These are phyloP conservation scores for Epinotia brunnichana DNA, from an alignment of 2,888 invertebrate genomes.

Conservation along the genomic window DNA sequence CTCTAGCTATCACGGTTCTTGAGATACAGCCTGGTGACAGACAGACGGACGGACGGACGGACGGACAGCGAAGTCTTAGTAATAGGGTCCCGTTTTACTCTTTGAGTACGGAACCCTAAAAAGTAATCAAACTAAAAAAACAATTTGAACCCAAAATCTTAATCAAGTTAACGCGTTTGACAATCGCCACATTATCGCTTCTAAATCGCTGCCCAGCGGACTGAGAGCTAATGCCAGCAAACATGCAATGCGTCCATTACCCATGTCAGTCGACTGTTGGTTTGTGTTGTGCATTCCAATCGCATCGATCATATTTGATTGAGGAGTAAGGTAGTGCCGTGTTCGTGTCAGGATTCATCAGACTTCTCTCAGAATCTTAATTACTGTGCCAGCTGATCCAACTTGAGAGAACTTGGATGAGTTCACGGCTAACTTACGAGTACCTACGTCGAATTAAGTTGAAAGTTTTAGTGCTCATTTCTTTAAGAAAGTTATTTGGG, in stretches of 20 bases:
- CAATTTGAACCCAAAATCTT: constrained; percentile 15
- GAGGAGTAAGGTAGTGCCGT: constrained; percentile 21
- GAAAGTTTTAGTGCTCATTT: neutral
- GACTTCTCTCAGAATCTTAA: constrained; percentile 27
- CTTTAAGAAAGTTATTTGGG: no score
- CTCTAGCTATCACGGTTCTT: no score
- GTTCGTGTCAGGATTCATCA: constrained; percentile 33
- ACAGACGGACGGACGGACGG: no score
- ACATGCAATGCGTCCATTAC: constrained; percentile 41
- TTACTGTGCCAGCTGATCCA: neutral
- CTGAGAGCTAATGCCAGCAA: constrained; percentile 26
- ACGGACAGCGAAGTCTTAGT: no score
- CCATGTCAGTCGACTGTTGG: constrained; percentile 11
- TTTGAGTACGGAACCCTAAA: no score
- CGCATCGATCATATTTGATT: constrained; percentile 41
- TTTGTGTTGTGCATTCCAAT: constrained; percentile 28
- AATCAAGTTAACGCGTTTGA: constrained; percentile 28
- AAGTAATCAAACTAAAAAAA: neutral
- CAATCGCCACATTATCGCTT: constrained; percentile 34
- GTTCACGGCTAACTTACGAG: neutral
- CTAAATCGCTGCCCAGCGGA: constrained; percentile 10
- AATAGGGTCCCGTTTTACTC: no score
- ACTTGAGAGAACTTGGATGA: neutral
- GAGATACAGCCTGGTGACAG: no score
- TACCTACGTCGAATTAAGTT: neutral